Percentiles rank a stretch among this genome's conserved stretches.
phyloP scores from a whole-genome alignment of 2,888 invertebrate species.

The Torymus auratus region DNA sequence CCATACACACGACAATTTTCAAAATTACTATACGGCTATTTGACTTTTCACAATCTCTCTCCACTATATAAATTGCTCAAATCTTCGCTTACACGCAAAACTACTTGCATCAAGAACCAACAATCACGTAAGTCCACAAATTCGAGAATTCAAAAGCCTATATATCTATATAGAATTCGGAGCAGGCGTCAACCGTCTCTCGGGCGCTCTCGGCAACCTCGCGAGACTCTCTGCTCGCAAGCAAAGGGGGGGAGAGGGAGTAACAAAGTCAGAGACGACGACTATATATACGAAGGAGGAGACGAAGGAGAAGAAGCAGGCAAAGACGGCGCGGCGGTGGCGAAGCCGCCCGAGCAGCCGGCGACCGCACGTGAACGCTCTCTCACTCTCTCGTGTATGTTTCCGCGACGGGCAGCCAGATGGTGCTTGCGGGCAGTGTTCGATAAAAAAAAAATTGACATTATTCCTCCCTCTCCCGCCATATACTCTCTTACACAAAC shows the following conservation, averaged over 20 bases:
- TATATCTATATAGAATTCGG: neutral
- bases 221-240: neutral
- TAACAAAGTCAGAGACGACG: neutral
- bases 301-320: neutral
- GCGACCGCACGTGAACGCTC: conserved; percentile 47
- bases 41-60: too few species aligned
- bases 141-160: neutral
- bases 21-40: too few species aligned
- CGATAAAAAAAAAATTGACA: conserved; percentile 46
- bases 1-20: too few species aligned
- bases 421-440: conserved; percentile 52
- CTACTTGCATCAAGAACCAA: neutral
- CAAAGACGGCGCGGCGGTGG: neutral
- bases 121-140: neutral
- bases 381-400: conserved; percentile 5
- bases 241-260: neutral
- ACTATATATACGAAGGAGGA: neutral
- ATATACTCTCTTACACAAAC: neutral
- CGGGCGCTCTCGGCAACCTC: too few species aligned
- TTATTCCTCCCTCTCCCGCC: conserved; percentile 26
- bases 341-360: conserved; percentile 38
- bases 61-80: too few species aligned
- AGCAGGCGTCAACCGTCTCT: neutral
- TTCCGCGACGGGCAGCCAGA: conserved; percentile 54
- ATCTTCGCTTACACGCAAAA: too few species aligned